Base-by-base conservation (phyloP, 2,888 invertebrate species). In the Oligia strigilis region DNA sequence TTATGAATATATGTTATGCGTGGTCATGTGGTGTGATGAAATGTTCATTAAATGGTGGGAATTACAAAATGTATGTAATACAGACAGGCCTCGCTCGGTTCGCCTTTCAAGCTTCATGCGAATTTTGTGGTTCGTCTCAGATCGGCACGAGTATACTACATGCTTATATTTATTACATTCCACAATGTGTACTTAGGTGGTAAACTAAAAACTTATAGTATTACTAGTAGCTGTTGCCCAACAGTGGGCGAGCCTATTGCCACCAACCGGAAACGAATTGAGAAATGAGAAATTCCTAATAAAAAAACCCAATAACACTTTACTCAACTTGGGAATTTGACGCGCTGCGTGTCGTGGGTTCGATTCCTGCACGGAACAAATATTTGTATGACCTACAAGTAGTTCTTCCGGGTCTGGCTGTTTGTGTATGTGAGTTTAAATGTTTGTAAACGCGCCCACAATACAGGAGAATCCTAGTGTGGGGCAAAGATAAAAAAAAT, bases 11-110 rank as follows among this genome's bases (percentile, higher is more conserved):
- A n/a, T 43, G 0, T 43, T 76, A 76, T 76, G 77, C 76, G 17
- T 58, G 40, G 49, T 67, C 77, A 78, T 58, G 66, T 29, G 5
- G 36, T 36, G 19, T 75, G 65, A 46, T 46, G 55, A 14, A 75
- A 75, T 9, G 2, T 1, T 43, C 58, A 75, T 77, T 66, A 75
- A 36, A 75, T n/a, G 13, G 17, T 13, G 23, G n/a, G 23, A 23
- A 23, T 75, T 66, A 77, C 55, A 77, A 65, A 65, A 65, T 36
- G 36, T 17, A 19, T 52, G 64, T 70, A 17, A 17, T 13, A 36
- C 29, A 17, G 29, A 52, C 19, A n/a, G 13, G 17, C 40, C 23
- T 40, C 17, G 49, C 49, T 11, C 4, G 62, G 8, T 29, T n/a
- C 9, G 62, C 29, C 40, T 43, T 75, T 75, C 49, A 19, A 71